These are phyloP conservation scores for Cherax destructor DNA, from an alignment of 1,140 invertebrate species.

Conservation along the genomic window DNA sequence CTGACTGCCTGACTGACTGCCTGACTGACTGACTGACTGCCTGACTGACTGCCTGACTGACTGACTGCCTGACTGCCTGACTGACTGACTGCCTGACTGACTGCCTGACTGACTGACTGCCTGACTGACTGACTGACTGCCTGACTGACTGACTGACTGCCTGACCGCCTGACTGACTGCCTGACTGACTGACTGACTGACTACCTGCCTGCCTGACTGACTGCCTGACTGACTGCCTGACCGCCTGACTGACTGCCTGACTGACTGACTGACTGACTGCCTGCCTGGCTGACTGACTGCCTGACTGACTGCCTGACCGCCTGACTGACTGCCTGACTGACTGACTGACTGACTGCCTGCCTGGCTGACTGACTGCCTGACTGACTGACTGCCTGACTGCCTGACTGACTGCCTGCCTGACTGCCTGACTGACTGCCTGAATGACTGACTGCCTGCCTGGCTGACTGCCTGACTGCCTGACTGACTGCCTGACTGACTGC, in stretches of 20 bases:
- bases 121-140: background rate
- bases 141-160: background rate
- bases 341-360: conserved; percentile 10
- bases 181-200: background rate
- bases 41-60: conserved; percentile 1
- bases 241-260: no score
- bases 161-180: background rate
- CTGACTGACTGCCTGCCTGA: background rate
- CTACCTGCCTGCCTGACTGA: no score
- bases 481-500: conserved; percentile 1
- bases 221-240: no score
- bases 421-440: background rate
- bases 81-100: conserved; percentile 1
- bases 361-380: background rate
- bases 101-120: background rate
- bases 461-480: conserved; percentile 2
- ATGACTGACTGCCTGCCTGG: conserved; percentile 6
- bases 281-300: no score
- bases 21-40: background rate
- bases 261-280: no score
- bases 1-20: background rate
- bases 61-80: conserved; percentile 15
- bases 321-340: conserved; percentile 3
- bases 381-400: background rate
- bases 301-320: background rate